These are phyloP conservation scores for Heteractis magnifica DNA, from an alignment of 92 coral and sea anemone species.

Conservation along the genomic window DNA sequence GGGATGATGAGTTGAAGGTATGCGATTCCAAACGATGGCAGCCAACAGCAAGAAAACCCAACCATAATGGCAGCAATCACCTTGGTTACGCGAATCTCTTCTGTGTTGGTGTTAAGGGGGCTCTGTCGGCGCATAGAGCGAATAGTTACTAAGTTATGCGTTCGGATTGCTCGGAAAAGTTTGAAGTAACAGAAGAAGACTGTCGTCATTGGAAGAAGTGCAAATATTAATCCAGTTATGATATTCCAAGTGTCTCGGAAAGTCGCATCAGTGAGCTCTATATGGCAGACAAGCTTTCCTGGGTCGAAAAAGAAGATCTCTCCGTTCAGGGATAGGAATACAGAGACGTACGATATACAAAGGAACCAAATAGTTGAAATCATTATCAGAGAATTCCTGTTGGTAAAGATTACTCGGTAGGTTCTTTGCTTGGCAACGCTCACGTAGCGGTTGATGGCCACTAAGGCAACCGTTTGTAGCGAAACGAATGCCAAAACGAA, in stretches of 20 bases:
- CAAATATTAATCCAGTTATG: conserved; percentile 45
- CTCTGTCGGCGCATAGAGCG: conserved; percentile 44
- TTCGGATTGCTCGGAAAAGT: conserved; percentile 56
- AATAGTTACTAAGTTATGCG: conserved; percentile 45
- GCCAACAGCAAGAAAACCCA: conserved; percentile 65
- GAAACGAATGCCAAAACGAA: conserved; percentile 64
- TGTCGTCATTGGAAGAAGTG: conserved; percentile 55
- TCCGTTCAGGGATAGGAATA: conserved; percentile 40
- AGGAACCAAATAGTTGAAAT: conserved; percentile 47
- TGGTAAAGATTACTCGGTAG: conserved; percentile 49
- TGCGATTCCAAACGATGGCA: conserved; percentile 56
- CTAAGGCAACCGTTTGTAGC: conserved; percentile 59
- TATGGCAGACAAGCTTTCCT: conserved; percentile 64
- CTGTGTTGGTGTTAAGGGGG: conserved; percentile 26
- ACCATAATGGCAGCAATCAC: conserved; percentile 59
- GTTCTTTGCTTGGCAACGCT: conserved; percentile 56
- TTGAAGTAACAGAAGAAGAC: conserved; percentile 59
- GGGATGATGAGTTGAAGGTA: conserved; percentile 39
- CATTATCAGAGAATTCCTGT: conserved; percentile 38
- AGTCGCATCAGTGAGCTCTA: conserved; percentile 28
- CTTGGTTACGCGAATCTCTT: conserved; percentile 61
- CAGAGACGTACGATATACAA: conserved; percentile 34
- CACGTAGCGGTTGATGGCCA: conserved; percentile 69
- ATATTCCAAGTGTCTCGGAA: conserved; percentile 50
- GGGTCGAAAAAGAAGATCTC: conserved; percentile 54